phyloP scores from a whole-genome alignment of 1,140 invertebrate species.

The Phthorimaea operculella region DNA sequence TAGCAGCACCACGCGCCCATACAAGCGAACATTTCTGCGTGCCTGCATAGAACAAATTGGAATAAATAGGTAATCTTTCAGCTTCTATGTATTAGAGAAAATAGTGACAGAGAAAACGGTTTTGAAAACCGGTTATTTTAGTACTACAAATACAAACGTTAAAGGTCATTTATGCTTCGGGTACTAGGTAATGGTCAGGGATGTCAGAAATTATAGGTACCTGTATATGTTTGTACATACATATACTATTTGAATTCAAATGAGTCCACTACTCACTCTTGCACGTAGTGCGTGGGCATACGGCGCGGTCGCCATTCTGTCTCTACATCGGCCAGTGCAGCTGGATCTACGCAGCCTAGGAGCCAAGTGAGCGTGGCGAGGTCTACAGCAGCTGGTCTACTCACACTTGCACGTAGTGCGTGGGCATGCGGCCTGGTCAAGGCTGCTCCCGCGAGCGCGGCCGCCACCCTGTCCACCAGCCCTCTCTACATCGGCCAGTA shows the following conservation, averaged over 20 bases:
- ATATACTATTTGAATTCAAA: too few relatives aligned
- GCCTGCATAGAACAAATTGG: too few relatives aligned
- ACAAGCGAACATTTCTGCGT: slow-evolving; percentile 59
- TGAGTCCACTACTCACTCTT: slow-evolving; percentile 51
- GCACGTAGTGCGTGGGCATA: slow-evolving; percentile 28
- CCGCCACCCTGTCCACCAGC: not conserved
- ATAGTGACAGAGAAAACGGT: too few relatives aligned
- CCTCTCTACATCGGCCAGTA: slow-evolving; percentile 23
- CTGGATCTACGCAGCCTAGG: slow-evolving; percentile 53
- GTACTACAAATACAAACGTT: too few relatives aligned
- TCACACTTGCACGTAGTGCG: slow-evolving; percentile 38
- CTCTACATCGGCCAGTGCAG: slow-evolving; percentile 26
- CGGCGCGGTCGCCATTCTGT: slow-evolving; percentile 31
- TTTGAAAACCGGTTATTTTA: too few relatives aligned
- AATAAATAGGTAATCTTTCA: too few relatives aligned
- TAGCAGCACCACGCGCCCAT: slow-evolving; percentile 62
- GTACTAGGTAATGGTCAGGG: too few relatives aligned
- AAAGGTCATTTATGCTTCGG: too few relatives aligned
- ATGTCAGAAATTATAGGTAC: too few relatives aligned
- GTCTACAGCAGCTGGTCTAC: slow-evolving; percentile 55
- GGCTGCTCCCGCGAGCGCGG: slow-evolving; percentile 16
- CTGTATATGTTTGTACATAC: too few relatives aligned
- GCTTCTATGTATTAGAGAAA: too few relatives aligned
- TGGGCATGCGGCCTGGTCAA: slow-evolving; percentile 35
- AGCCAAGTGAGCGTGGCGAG: slow-evolving; percentile 55